These are phyloP conservation scores for Panopea generosa DNA, from an alignment of 2,888 invertebrate genomes.

Conservation along the genomic window DNA sequence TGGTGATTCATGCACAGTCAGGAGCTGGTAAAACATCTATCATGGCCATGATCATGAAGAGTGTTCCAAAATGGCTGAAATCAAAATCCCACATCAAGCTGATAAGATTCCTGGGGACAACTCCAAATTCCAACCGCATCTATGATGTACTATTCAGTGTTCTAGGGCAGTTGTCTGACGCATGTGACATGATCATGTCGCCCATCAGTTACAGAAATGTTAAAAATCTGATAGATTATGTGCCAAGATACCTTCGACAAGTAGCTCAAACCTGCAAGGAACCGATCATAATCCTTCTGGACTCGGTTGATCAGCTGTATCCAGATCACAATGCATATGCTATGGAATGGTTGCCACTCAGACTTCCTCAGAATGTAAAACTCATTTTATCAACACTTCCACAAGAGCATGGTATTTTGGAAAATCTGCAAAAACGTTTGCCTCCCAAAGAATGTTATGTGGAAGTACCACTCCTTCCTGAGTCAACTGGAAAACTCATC, in stretches of 20 bases:
- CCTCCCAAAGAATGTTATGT: slow-evolving; percentile 69
- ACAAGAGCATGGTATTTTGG: slow-evolving; percentile 70
- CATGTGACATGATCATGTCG: slow-evolving; percentile 72
- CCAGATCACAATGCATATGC: slow-evolving; percentile 70
- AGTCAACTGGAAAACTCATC: slow-evolving; percentile 74
- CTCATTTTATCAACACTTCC: slow-evolving; percentile 79
- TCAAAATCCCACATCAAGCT: slow-evolving; percentile 56
- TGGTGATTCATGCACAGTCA: slow-evolving; percentile 77
- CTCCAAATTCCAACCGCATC: slow-evolving; percentile 69
- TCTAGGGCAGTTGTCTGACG: slow-evolving; percentile 76
- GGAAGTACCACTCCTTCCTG: slow-evolving; percentile 72
- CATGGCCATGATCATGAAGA: slow-evolving; percentile 79
- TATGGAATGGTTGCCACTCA: slow-evolving; percentile 78
- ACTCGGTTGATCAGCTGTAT: slow-evolving; percentile 81
- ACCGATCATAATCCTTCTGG: slow-evolving; percentile 79
- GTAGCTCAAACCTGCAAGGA: slow-evolving; percentile 67
- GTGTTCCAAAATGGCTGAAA: slow-evolving; percentile 69
- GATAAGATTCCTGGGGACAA: slow-evolving; percentile 78
- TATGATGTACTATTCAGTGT: slow-evolving; percentile 73
- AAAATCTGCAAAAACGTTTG: slow-evolving; percentile 67
- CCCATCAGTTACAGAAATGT: slow-evolving; percentile 75
- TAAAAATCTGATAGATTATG: slow-evolving; percentile 68
- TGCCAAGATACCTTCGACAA: slow-evolving; percentile 75
- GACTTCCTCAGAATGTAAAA: slow-evolving; percentile 77
- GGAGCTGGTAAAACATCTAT: slow-evolving; percentile 80